These are phyloP conservation scores for Mesocricetus auratus DNA, from an alignment of 2,113 vertebrate species.

Conservation along the genomic window DNA sequence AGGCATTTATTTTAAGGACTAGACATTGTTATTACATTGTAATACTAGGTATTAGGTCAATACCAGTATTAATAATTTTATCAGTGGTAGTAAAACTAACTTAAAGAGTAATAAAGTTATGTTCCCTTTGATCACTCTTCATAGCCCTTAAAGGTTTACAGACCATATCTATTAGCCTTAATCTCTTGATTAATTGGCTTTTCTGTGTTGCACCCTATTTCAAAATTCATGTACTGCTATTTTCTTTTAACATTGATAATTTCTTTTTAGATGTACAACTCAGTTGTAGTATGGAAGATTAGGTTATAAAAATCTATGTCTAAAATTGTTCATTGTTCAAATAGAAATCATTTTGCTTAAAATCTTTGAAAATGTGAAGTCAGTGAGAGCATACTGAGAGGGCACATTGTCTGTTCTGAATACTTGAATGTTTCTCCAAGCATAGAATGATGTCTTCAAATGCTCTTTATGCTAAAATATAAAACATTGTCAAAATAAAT, in stretches of 20 bases:
- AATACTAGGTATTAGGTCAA: slow-evolving; percentile 57
- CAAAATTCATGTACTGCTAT: background rate
- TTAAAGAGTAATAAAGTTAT: background rate
- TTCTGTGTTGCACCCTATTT: slow-evolving; percentile 34
- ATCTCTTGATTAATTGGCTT: background rate
- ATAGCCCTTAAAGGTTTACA: slow-evolving; percentile 55
- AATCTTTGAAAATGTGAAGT: slow-evolving; percentile 66
- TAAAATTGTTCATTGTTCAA: slow-evolving; percentile 64
- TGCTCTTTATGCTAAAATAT: slow-evolving; percentile 73
- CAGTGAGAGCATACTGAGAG: slow-evolving; percentile 37
- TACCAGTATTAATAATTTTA: slow-evolving; percentile 59
- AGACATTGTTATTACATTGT: slow-evolving; percentile 32
- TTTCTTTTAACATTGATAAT: background rate
- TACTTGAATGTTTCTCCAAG: slow-evolving; percentile 68
- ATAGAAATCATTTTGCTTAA: slow-evolving; percentile 68
- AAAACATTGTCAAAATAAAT: slow-evolving; percentile 75
- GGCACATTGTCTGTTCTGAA: slow-evolving; percentile 66
- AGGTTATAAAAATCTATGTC: slow-evolving; percentile 42
- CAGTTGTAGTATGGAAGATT: slow-evolving; percentile 31
- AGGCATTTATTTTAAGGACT: background rate
- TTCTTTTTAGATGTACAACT: background rate
- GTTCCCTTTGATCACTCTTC: background rate
- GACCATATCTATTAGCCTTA: slow-evolving; percentile 44
- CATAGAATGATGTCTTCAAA: slow-evolving; percentile 71
- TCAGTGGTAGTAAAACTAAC: slow-evolving; percentile 11